These are phyloP conservation scores for Neoitamus cyanurus DNA, from an alignment of 2,888 invertebrate species.

Conservation along the genomic window DNA sequence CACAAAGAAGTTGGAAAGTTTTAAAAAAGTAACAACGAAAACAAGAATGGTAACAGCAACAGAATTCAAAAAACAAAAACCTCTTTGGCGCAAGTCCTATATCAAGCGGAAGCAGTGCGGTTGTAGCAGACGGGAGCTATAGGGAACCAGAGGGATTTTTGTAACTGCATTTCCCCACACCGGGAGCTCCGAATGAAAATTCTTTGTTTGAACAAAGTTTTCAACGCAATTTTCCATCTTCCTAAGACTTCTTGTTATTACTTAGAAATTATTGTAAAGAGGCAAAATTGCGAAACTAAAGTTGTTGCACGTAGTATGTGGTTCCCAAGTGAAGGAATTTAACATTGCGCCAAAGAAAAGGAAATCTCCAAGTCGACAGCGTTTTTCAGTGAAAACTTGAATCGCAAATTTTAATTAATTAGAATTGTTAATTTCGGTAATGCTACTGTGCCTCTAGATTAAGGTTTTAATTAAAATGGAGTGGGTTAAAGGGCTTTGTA, in stretches of 20 bases:
- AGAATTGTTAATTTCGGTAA: not conserved
- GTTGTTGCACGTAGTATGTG: not conserved
- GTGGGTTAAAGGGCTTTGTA: not conserved
- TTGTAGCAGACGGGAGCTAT: not conserved
- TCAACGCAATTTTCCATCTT: not conserved
- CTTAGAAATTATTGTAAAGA: conserved; percentile 17
- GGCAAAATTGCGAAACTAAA: conserved; percentile 19
- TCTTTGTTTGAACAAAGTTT: conserved; percentile 25
- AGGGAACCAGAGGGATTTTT: not conserved
- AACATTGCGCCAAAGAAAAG: not conserved
- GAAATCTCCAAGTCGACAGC: not conserved
- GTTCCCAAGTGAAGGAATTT: not conserved
- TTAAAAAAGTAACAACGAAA: not conserved
- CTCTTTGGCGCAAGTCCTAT: not conserved
- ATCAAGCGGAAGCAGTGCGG: not conserved
- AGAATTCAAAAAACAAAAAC: not conserved
- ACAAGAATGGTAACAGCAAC: not conserved
- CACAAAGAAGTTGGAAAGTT: not conserved
- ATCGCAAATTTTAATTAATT: not conserved
- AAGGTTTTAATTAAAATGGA: not conserved
- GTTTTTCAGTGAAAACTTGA: not conserved
- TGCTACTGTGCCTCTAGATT: not conserved
- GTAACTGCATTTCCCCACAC: not conserved
- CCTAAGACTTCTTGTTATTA: not conserved
- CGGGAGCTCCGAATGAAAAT: not conserved